Conservation (phyloP, 2,113 vertebrate genomes). For the Origma solitaria region DNA sequence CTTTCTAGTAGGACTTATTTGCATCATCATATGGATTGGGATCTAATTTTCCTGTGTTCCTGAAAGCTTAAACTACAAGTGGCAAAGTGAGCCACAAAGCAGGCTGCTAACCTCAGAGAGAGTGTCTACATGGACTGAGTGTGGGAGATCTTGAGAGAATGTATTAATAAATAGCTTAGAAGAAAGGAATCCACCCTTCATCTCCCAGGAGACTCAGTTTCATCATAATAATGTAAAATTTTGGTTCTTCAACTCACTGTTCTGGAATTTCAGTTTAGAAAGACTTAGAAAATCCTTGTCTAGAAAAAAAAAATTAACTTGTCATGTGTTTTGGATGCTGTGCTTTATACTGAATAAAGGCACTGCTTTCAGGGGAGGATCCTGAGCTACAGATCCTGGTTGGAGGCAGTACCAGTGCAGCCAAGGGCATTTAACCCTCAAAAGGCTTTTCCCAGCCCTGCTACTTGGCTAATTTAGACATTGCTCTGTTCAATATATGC, state of each 20-base stretch:
- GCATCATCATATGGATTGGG: neutral
- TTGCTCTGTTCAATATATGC: neutral
- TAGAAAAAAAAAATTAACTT: neutral
- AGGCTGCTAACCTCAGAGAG: neutral
- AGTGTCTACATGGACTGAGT: neutral
- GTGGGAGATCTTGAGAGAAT: neutral
- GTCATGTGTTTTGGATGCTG: neutral
- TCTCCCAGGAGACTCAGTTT: neutral
- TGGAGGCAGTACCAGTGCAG: neutral
- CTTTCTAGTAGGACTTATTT: neutral
- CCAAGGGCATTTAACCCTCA: neutral
- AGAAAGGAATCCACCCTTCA: neutral
- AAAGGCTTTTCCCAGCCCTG: neutral
- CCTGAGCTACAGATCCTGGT: neutral
- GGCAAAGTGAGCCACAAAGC: neutral
- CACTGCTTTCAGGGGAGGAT: neutral
- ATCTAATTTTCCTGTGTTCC: neutral
- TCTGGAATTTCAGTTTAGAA: neutral
- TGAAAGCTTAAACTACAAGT: neutral
- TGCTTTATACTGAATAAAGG: neutral
- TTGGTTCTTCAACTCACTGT: neutral
- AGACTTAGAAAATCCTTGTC: neutral
- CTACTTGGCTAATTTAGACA: neutral
- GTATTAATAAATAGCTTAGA: neutral
- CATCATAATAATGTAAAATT: neutral